Percentiles rank a stretch among this genome's conserved stretches.
phyloP scores from a whole-genome alignment of 2,888 invertebrate species.

The Nomada hirtipes region DNA sequence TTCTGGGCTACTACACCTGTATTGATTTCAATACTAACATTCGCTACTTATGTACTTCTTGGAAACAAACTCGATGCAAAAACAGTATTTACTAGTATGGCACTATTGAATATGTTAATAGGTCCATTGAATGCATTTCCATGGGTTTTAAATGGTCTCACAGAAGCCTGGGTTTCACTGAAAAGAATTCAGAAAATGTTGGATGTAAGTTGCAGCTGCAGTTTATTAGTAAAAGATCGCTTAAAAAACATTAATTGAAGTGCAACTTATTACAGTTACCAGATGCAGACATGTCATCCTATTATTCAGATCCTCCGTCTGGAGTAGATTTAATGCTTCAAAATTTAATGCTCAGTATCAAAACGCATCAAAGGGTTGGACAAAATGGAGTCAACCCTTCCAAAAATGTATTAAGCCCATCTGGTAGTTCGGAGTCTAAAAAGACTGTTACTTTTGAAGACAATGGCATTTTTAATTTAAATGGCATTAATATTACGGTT shows the following conservation, averaged over 20 bases:
- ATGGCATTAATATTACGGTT: slow-evolving; percentile 82
- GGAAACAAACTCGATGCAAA: slow-evolving; percentile 93
- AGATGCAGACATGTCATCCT: slow-evolving; percentile 87
- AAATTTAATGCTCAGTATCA: slow-evolving; percentile 72
- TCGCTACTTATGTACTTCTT: slow-evolving; percentile 91
- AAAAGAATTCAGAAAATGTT: slow-evolving; percentile 93
- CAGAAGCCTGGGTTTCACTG: slow-evolving; percentile 98
- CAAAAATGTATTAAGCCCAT: slow-evolving; percentile 37
- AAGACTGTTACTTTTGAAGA: slow-evolving; percentile 74
- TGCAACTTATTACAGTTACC: slow-evolving; percentile 85
- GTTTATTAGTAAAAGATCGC: background rate
- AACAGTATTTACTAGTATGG: slow-evolving; percentile 96
- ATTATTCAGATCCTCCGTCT: slow-evolving; percentile 85
- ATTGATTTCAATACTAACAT: slow-evolving; percentile 93
- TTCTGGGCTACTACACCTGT: slow-evolving; percentile 99
- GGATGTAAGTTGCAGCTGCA: slow-evolving; percentile 86
- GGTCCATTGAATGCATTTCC: slow-evolving; percentile 98
- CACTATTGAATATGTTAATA: slow-evolving; percentile 97
- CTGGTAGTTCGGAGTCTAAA: slow-evolving; percentile 61
- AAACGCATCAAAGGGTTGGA: slow-evolving; percentile 45
- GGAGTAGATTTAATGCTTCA: slow-evolving; percentile 76
- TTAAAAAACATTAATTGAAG: slow-evolving; percentile 28
- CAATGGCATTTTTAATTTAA: slow-evolving; percentile 80
- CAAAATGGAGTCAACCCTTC: slow-evolving; percentile 23
- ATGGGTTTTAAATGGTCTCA: slow-evolving; percentile 98